phyloP scores from a whole-genome alignment of 2,797 vertebrate genomes.

The Ctenosaura bakeri region DNA sequence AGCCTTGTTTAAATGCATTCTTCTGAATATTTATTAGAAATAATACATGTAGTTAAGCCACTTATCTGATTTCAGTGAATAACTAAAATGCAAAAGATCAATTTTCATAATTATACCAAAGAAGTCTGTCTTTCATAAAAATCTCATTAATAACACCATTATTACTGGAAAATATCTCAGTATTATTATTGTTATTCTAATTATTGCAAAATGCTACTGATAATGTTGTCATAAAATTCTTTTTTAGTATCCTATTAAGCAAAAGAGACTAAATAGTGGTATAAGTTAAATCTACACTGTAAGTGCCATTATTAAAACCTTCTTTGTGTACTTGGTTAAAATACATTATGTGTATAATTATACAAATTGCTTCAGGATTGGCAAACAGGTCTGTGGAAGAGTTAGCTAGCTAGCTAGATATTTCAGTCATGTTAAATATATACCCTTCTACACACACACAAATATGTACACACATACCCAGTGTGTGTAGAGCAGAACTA shows the following conservation, averaged over 20 bases:
- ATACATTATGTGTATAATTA: conserved; percentile 81
- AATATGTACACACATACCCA: too few relatives aligned
- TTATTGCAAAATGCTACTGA: conserved; percentile 86
- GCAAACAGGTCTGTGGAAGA: conserved; percentile 75
- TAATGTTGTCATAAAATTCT: conserved; percentile 87
- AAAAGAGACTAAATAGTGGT: conserved; percentile 83
- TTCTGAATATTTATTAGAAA: conserved; percentile 92
- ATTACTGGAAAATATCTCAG: conserved; percentile 86
- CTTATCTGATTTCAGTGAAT: conserved; percentile 90
- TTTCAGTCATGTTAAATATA: conserved; percentile 31
- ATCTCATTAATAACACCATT: conserved; percentile 90
- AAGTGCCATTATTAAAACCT: conserved; percentile 80
- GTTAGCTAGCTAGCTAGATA: conserved; percentile 42
- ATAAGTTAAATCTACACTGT: conserved; percentile 83
- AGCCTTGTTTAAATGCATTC: conserved; percentile 90
- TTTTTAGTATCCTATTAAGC: conserved; percentile 84
- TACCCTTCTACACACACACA: neutral
- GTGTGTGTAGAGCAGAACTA: neutral
- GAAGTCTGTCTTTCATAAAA: conserved; percentile 90
- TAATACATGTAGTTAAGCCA: conserved; percentile 91
- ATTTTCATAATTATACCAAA: conserved; percentile 90
- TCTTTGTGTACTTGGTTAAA: conserved; percentile 83
- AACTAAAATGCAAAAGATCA: conserved; percentile 90
- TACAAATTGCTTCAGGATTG: conserved; percentile 75
- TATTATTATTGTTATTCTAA: conserved; percentile 90